phyloP scores from a whole-genome alignment of 1,140 invertebrate genomes.

The Bicyclus anynana region DNA sequence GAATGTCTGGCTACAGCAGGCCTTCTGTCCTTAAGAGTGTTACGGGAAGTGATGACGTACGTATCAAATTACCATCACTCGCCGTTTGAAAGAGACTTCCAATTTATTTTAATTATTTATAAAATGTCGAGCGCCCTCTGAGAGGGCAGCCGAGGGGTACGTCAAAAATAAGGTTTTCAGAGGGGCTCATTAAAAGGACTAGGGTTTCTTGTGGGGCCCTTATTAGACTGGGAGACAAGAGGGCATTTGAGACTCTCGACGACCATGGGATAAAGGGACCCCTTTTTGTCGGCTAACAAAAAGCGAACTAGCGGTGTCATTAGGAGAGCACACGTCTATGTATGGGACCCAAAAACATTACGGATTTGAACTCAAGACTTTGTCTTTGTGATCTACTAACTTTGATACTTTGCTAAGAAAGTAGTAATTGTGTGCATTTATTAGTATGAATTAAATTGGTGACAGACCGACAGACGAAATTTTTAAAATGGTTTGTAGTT shows the following conservation, averaged over 20 bases:
- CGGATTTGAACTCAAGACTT: too few relatives aligned
- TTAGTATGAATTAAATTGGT: too few relatives aligned
- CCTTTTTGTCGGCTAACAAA: conserved; percentile 7
- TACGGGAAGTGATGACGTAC: too few relatives aligned
- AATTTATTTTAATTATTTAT: conserved; percentile 17
- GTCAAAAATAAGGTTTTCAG: conserved; percentile 1
- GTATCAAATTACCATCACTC: neutral
- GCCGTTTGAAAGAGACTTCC: neutral
- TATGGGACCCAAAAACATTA: neutral
- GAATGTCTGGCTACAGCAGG: too few relatives aligned
- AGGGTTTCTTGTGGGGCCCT: conserved; percentile 41
- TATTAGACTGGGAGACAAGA: conserved; percentile 42
- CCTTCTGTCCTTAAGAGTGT: neutral
- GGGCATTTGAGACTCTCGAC: conserved; percentile 30
- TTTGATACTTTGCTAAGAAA: too few relatives aligned
- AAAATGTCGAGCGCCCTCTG: conserved; percentile 5
- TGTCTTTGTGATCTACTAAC: too few relatives aligned
- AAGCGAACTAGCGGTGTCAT: conserved; percentile 3
- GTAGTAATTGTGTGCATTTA: too few relatives aligned
- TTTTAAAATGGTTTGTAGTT: too few relatives aligned
- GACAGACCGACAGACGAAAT: too few relatives aligned
- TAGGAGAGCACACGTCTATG: neutral
- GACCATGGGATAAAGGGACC: conserved; percentile 14
- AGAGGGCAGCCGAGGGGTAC: neutral
- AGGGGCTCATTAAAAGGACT: conserved; percentile 52